Conservation (phyloP, 2,888 invertebrate genomes). For the Nasonia oneida region DNA sequence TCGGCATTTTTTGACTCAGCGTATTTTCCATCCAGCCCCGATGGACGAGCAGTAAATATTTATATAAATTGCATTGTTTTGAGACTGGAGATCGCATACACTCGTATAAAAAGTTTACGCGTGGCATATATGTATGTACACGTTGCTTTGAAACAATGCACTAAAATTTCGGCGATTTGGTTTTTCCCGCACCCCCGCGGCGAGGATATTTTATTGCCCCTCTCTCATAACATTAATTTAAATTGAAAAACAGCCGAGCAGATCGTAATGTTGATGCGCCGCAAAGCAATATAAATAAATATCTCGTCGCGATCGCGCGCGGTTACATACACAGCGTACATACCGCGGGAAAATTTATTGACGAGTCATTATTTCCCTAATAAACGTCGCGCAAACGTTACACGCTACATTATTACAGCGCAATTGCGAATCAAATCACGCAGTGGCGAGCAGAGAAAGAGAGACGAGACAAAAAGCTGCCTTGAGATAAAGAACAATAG, state of each 20-base stretch:
- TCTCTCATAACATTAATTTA: not conserved
- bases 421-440: not conserved
- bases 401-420: not conserved
- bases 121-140: not conserved
- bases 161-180: not conserved
- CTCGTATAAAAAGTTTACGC: not conserved
- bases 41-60: not conserved
- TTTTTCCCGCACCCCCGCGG: not conserved
- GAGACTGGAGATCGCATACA: not conserved
- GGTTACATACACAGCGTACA: not conserved
- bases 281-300: slow-evolving; percentile 11
- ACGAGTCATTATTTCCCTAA: not conserved
- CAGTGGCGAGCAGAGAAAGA: not conserved
- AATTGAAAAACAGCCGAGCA: slow-evolving; percentile 1
- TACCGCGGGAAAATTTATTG: not conserved
- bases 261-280: not conserved
- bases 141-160: not conserved
- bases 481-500: not conserved
- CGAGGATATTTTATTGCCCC: not conserved
- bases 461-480: not conserved
- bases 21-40: not conserved
- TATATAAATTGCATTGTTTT: not conserved
- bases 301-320: not conserved
- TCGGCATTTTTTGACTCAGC: too few relatives aligned
- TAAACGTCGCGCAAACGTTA: not conserved